A percentile compares a stretch with the other conserved stretches of the same genome.
Evolutionary conservation across 1,140 invertebrate species (phyloP).

Genomic region (Yoshiicerus persimilis): DNA sequence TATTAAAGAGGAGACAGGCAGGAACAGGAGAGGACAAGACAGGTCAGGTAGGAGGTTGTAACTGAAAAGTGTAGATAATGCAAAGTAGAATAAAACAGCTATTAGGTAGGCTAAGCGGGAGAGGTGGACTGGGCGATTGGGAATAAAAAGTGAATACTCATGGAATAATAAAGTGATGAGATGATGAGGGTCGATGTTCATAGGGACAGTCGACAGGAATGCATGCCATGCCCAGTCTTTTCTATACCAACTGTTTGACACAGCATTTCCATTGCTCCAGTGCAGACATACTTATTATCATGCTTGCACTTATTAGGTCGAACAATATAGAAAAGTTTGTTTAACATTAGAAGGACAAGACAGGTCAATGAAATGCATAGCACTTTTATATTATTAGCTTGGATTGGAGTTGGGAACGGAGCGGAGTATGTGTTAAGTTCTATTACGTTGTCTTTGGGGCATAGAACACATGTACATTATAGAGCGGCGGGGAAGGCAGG

Average conservation of each 20-base stretch:
- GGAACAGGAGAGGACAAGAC: neutral
- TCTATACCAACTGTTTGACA: neutral
- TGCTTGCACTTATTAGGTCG: neutral
- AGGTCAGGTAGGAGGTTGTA: neutral
- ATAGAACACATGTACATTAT: no score
- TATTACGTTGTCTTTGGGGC: no score
- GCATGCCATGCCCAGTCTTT: neutral
- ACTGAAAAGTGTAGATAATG: neutral
- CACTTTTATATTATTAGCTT: neutral
- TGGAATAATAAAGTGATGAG: slow-evolving; percentile 1
- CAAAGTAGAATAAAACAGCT: neutral
- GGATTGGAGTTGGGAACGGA: neutral
- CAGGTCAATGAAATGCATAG: neutral
- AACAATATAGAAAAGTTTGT: neutral
- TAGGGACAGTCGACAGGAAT: neutral
- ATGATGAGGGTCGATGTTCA: neutral
- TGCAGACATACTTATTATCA: neutral
- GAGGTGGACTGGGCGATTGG: neutral
- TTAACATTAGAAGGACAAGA: neutral
- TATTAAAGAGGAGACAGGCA: neutral
- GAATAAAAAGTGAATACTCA: neutral
- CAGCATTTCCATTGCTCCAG: neutral
- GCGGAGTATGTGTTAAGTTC: neutral
- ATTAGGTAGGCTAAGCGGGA: neutral
- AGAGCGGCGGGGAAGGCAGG: neutral